Evolutionary conservation across 2,797 vertebrate genomes (phyloP).

Genomic region (Anguilla obscura): DNA sequence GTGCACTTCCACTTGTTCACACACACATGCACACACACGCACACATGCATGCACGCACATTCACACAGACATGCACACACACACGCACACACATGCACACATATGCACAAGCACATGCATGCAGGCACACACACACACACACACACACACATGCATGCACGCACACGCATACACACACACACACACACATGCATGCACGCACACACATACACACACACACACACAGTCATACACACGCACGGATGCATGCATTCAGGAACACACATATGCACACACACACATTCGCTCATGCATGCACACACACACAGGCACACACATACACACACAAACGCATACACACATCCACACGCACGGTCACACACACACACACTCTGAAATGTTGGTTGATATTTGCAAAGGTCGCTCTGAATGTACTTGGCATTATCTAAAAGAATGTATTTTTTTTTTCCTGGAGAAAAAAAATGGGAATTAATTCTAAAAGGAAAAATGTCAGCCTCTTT

Average conservation of each 20-base stretch:
- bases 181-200: neutral
- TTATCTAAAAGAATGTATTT: neutral
- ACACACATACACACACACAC: neutral
- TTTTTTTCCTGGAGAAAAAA: neutral
- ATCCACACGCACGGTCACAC: neutral
- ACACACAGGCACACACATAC: neutral
- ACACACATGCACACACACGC: too few species aligned
- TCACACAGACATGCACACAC: too few species aligned
- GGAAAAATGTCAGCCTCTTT: slow-evolving; percentile 8
- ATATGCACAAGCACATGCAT: too few species aligned
- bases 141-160: too few species aligned
- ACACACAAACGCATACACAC: neutral
- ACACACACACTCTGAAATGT: neutral
- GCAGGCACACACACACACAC: too few species aligned
- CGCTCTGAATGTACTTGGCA: slow-evolving; percentile 11
- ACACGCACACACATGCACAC: too few species aligned
- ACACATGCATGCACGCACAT: too few species aligned
- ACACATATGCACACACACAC: neutral
- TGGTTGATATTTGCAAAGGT: slow-evolving; percentile 16
- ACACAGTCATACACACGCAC: neutral
- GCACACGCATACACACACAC: neutral
- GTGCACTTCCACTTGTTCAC: neutral
- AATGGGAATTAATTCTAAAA: neutral
- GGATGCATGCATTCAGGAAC: neutral
- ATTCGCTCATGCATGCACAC: neutral